Conservation (phyloP, 2,888 invertebrate species). For the Adelphocoris suturalis region DNA sequence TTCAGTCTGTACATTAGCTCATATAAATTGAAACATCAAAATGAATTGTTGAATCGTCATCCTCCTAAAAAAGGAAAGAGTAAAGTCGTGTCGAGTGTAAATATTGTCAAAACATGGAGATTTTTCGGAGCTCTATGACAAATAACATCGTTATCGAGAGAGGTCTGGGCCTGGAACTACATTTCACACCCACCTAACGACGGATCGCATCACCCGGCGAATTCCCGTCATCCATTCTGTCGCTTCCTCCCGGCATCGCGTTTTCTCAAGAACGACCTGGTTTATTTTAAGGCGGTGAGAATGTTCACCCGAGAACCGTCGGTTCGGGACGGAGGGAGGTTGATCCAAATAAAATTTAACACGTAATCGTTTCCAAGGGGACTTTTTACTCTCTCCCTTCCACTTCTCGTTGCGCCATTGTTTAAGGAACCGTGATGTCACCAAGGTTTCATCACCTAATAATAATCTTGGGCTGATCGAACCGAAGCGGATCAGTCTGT, state of each 20-base stretch:
- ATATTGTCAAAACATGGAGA: conserved; percentile 12
- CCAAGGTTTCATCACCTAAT: conserved; percentile 57
- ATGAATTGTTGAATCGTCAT: neutral
- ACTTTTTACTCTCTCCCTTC: neutral
- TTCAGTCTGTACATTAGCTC: no score
- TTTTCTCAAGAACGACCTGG: neutral
- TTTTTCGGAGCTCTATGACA: neutral
- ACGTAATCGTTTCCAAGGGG: neutral
- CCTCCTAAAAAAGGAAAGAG: neutral
- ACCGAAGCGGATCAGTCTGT: conserved; percentile 38
- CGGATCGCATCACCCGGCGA: neutral
- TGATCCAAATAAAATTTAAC: conserved; percentile 18
- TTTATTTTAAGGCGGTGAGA: conserved; percentile 1
- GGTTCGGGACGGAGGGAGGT: neutral
- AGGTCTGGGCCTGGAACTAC: neutral
- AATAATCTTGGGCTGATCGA: conserved; percentile 54
- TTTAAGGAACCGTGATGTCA: conserved; percentile 44
- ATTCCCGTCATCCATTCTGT: conserved; percentile 20
- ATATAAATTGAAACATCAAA: neutral
- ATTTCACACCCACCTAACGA: conserved; percentile 36
- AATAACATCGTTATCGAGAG: no score
- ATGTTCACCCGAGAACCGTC: neutral
- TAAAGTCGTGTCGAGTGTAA: neutral
- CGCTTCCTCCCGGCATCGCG: neutral
- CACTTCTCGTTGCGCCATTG: conserved; percentile 43